Evolutionary conservation across 2,888 invertebrate species (phyloP).

Genomic region (Choreutis nemorana): DNA sequence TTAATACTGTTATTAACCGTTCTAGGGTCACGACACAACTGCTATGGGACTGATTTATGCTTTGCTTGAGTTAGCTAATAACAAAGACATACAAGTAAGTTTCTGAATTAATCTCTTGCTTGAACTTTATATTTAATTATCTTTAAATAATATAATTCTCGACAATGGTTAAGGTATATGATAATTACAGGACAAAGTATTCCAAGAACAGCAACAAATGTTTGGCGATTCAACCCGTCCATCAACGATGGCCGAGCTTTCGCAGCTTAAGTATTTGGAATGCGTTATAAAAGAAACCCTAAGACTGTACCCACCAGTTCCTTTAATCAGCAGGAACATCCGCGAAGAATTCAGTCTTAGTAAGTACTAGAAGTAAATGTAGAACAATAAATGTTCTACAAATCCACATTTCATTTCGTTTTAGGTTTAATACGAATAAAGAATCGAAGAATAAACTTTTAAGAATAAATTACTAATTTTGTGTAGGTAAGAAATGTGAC

Average conservation of each 20-base stretch:
- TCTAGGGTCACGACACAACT: slow-evolving; percentile 32
- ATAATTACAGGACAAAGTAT: slow-evolving; percentile 69
- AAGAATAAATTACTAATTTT: too few species aligned
- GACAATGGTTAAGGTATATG: neutral
- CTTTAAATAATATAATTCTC: neutral
- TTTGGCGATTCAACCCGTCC: slow-evolving; percentile 69
- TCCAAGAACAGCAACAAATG: slow-evolving; percentile 68
- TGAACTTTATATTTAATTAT: neutral
- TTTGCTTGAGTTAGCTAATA: slow-evolving; percentile 25
- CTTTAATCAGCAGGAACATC: slow-evolving; percentile 67
- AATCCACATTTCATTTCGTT: too few species aligned
- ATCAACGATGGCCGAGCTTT: slow-evolving; percentile 68
- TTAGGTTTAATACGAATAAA: too few species aligned
- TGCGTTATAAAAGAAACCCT: slow-evolving; percentile 75
- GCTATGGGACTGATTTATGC: slow-evolving; percentile 22
- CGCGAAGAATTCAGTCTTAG: slow-evolving; percentile 66
- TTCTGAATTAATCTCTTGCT: neutral
- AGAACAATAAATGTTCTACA: too few species aligned
- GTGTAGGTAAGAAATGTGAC: too few species aligned
- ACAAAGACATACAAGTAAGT: slow-evolving; percentile 20
- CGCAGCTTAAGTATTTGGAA: slow-evolving; percentile 72
- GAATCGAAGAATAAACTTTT: too few species aligned
- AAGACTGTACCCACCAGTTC: slow-evolving; percentile 73
- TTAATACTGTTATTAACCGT: too few species aligned
- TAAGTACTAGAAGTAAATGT: slow-evolving; percentile 29